Evolutionary conservation across 2,888 invertebrate genomes (phyloP).

Genomic region (Aricia artaxerxes): DNA sequence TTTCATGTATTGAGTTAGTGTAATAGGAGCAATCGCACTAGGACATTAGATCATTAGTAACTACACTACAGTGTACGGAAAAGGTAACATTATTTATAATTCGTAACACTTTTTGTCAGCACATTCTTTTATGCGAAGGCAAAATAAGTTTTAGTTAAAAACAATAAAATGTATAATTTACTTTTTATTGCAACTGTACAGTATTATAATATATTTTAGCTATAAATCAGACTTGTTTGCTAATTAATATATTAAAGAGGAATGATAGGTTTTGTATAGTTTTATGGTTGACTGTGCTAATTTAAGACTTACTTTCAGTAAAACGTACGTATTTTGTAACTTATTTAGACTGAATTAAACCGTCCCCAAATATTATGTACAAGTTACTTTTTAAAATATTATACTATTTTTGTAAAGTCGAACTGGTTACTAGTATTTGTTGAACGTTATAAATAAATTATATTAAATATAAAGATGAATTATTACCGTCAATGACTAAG

Average conservation of each 20-base stretch:
- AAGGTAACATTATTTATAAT: background rate
- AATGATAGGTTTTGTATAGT: constrained; percentile 11
- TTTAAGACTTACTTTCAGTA: constrained; percentile 21
- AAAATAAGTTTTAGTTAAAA: background rate
- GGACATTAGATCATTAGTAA: background rate
- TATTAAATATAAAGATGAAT: background rate
- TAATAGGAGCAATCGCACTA: background rate
- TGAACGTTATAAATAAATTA: constrained; percentile 22
- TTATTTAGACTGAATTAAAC: constrained; percentile 30
- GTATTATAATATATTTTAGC: background rate
- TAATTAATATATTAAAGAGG: background rate
- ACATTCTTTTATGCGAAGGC: background rate
- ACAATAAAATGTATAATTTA: background rate
- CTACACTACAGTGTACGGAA: background rate
- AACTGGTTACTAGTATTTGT: constrained; percentile 26
- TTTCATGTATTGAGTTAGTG: background rate
- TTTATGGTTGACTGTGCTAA: constrained; percentile 16
- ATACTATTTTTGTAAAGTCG: constrained; percentile 34
- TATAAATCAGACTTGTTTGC: background rate
- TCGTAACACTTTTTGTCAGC: background rate
- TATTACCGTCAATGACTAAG: background rate
- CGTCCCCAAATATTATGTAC: constrained; percentile 32
- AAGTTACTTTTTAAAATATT: constrained; percentile 31
- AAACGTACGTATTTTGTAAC: constrained; percentile 22
- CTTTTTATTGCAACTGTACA: background rate